These are phyloP conservation scores for Engystomops pustulosus DNA, from an alignment of 2,113 vertebrate genomes.

Conservation along the genomic window DNA sequence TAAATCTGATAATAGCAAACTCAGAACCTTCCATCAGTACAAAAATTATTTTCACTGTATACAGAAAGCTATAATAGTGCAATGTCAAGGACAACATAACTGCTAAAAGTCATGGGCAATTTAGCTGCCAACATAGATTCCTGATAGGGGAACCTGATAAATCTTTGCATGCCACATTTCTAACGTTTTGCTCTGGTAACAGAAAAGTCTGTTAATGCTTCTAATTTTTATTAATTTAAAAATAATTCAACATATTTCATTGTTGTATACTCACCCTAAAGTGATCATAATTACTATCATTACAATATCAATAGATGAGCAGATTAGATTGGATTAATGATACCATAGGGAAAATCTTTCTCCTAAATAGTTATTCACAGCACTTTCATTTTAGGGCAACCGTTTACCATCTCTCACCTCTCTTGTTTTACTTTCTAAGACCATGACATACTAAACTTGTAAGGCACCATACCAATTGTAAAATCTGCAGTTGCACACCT, in stretches of 20 bases:
- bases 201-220: neutral
- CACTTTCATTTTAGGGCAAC: too few species aligned
- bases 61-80: slow-evolving; percentile 7
- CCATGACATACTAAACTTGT: too few species aligned
- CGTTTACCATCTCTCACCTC: too few species aligned
- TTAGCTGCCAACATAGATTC: slow-evolving; percentile 11
- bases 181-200: neutral
- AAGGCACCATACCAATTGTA: too few species aligned
- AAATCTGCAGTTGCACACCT: too few species aligned
- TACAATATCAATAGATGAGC: neutral
- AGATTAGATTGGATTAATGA: neutral
- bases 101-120: neutral
- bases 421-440: too few species aligned
- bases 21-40: neutral
- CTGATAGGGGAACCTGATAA: slow-evolving; percentile 10
- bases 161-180: neutral
- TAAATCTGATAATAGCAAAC: slow-evolving; percentile 39
- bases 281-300: neutral
- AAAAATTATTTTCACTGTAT: neutral
- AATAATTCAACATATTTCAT: neutral
- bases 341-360: too few species aligned
- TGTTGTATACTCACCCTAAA: too few species aligned
- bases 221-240: neutral
- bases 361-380: too few species aligned
- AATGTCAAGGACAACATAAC: slow-evolving; percentile 15